Conservation (phyloP, 2,888 invertebrate species). For the Alentia gelatinosa region DNA sequence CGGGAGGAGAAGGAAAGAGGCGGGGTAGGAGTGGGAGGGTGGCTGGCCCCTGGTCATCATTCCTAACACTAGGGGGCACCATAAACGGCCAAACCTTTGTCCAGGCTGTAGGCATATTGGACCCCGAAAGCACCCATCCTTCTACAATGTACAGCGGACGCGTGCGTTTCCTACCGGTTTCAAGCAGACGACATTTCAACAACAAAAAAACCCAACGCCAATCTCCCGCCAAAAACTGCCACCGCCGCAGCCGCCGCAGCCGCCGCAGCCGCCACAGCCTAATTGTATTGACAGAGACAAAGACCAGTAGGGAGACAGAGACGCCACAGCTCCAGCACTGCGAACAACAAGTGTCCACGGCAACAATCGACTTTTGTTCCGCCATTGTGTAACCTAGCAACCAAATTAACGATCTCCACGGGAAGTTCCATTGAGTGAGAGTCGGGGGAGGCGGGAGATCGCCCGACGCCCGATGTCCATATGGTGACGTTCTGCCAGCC, state of each 20-base stretch:
- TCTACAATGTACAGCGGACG: background rate
- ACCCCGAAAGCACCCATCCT: background rate
- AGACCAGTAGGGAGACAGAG: background rate
- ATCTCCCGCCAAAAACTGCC: background rate
- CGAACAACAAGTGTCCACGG: conserved; percentile 44
- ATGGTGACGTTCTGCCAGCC: background rate
- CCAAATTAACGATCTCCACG: conserved; percentile 47
- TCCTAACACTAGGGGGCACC: background rate
- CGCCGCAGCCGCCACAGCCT: background rate
- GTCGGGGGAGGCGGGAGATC: background rate
- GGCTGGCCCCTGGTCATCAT: conserved; percentile 43
- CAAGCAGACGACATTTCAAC: background rate
- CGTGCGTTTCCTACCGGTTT: background rate
- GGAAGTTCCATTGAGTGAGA: background rate
- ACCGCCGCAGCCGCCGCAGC: background rate
- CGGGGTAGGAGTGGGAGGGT: background rate
- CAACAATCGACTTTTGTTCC: conserved; percentile 20
- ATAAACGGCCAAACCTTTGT: conserved; percentile 32
- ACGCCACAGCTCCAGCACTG: background rate
- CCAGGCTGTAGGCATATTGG: conserved; percentile 27
- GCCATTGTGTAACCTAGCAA: conserved; percentile 50
- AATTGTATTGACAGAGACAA: conserved; percentile 31
- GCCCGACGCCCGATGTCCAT: background rate
- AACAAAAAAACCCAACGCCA: background rate
- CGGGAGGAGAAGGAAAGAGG: background rate